These are phyloP conservation scores for Conger conger DNA, from an alignment of 2,113 vertebrate species.

Conservation along the genomic window DNA sequence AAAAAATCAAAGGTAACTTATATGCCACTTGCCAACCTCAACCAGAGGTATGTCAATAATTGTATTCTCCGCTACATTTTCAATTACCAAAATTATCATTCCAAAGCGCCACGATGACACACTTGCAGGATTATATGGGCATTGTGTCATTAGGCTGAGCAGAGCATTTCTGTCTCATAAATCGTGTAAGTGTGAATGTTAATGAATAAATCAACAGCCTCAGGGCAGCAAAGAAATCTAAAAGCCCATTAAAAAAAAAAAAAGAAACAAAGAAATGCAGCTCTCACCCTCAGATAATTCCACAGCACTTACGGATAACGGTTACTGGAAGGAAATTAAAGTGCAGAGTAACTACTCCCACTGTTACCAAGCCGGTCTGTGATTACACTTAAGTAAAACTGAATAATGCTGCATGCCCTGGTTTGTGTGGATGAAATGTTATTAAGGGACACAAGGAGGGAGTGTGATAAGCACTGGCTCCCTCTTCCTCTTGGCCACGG, in stretches of 20 bases:
- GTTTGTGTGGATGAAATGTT: background rate
- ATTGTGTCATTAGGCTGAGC: background rate
- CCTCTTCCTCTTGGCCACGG: background rate
- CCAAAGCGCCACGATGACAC: background rate
- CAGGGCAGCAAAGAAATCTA: background rate
- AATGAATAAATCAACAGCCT: background rate
- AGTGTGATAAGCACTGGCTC: background rate
- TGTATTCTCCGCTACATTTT: background rate
- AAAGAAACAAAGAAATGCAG: background rate
- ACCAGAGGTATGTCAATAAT: background rate
- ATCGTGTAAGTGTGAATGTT: background rate
- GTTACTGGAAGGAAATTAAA: conserved; percentile 4
- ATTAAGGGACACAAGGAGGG: background rate
- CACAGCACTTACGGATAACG: conserved; percentile 1
- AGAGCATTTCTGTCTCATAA: background rate
- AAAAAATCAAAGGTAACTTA: too few species aligned
- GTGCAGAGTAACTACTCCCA: background rate
- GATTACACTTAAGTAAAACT: conserved; percentile 11
- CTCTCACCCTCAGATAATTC: background rate
- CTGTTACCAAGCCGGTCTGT: background rate
- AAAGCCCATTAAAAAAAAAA: background rate
- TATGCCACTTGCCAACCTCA: background rate
- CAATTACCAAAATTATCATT: background rate
- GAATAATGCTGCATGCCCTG: background rate
- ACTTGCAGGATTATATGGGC: background rate